Percentiles rank a stretch among this genome's conserved stretches.
phyloP scores from a whole-genome alignment of 1,140 invertebrate species.

The Drosophila ironensis region DNA sequence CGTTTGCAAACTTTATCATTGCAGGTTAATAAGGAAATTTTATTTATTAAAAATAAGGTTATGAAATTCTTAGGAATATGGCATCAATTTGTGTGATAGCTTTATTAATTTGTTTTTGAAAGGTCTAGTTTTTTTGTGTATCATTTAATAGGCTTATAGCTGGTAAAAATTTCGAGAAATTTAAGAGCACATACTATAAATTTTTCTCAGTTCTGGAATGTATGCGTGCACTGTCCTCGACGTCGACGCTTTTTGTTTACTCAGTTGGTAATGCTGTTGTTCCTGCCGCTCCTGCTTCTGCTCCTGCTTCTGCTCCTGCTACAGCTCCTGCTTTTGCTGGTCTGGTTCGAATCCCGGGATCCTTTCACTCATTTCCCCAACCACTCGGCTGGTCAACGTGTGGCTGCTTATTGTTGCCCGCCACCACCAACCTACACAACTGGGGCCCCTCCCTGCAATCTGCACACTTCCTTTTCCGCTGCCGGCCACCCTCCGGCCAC shows the following conservation, averaged over 20 bases:
- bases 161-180: too few species aligned
- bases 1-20: too few species aligned
- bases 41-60: too few species aligned
- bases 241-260: slow-evolving; percentile 68
- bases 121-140: background rate
- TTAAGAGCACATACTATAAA: too few species aligned
- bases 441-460: background rate
- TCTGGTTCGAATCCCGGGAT: slow-evolving; percentile 9
- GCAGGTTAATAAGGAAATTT: too few species aligned
- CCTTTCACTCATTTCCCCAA: slow-evolving; percentile 6
- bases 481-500: background rate
- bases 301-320: slow-evolving; percentile 20
- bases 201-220: slow-evolving; percentile 7
- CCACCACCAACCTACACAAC: too few species aligned
- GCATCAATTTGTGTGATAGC: too few species aligned
- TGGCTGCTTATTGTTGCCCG: slow-evolving; percentile 62
- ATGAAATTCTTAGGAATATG: too few species aligned
- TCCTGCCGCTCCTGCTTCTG: slow-evolving; percentile 21
- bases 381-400: slow-evolving; percentile 62
- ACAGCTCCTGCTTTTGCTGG: too few species aligned
- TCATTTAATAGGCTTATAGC: background rate
- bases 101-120: too few species aligned
- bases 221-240: slow-evolving; percentile 18
- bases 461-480: background rate
- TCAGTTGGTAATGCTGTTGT: slow-evolving; percentile 52